These are phyloP conservation scores for Martes martes DNA, from an alignment of 2,113 vertebrate genomes.

Conservation along the genomic window DNA sequence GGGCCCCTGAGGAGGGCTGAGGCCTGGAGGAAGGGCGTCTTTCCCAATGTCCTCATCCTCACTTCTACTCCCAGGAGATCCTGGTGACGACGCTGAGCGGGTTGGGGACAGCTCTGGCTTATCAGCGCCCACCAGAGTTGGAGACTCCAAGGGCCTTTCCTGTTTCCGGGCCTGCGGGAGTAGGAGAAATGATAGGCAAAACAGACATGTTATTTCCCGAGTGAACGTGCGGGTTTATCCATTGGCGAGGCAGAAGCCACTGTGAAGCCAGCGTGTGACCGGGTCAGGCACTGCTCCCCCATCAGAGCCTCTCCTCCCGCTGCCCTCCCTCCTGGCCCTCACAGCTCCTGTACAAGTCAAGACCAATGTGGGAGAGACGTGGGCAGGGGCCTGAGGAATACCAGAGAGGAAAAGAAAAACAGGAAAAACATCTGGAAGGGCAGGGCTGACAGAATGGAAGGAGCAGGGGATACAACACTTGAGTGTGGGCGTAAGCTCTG, in stretches of 20 bases:
- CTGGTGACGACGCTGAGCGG: accelerated
- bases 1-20: accelerated
- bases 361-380: not conserved
- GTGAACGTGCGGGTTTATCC: accelerated
- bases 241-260: not conserved
- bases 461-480: not conserved
- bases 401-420: not conserved
- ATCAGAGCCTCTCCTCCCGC: too few relatives aligned
- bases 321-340: not conserved
- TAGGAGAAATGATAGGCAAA: not conserved
- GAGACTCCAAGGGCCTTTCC: slow-evolving; percentile 29
- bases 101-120: not conserved
- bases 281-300: not conserved
- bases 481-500: too few relatives aligned
- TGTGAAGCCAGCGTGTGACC: not conserved
- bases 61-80: not conserved
- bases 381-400: not conserved
- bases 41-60: not conserved
- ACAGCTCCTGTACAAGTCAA: not conserved
- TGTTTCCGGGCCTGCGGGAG: slow-evolving; percentile 10
- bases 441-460: not conserved
- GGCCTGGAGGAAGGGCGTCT: accelerated
- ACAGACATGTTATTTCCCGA: not conserved
- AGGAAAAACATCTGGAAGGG: not conserved
- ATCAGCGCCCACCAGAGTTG: not conserved